Evolutionary conservation across 2,113 vertebrate species (phyloP).

Genomic region (Trematocara nigrifrons): DNA sequence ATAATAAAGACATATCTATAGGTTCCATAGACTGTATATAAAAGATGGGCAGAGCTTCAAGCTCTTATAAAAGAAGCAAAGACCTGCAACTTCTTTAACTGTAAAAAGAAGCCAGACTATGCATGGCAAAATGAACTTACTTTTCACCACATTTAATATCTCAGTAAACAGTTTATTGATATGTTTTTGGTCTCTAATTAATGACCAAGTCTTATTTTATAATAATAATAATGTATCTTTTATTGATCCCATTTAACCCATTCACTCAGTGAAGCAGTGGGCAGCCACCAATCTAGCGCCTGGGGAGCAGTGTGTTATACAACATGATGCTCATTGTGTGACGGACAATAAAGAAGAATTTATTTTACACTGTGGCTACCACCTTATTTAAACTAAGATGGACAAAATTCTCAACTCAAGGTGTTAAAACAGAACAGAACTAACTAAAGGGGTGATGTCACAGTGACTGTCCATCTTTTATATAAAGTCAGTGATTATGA

Average conservation of each 20-base stretch:
- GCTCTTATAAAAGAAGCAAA: neutral
- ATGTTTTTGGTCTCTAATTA: neutral
- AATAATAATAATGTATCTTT: neutral
- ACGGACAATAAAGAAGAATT: neutral
- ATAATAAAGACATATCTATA: neutral
- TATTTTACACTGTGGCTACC: neutral
- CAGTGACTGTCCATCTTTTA: neutral
- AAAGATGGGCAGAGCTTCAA: neutral
- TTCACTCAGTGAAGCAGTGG: neutral
- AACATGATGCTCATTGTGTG: neutral
- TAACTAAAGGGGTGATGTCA: neutral
- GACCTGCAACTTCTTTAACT: neutral
- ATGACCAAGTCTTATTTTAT: neutral
- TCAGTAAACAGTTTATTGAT: neutral
- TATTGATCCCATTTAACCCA: neutral
- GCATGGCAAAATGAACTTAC: neutral
- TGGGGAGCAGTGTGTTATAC: neutral
- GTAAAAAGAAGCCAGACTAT: neutral
- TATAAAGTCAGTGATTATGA: neutral
- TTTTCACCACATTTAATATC: neutral
- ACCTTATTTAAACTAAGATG: neutral
- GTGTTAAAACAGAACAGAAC: neutral
- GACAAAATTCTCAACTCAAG: neutral
- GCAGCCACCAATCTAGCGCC: neutral
- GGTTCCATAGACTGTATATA: neutral